Conservation (phyloP, 2,797 vertebrate species). For the Rhinoraja longicauda region DNA sequence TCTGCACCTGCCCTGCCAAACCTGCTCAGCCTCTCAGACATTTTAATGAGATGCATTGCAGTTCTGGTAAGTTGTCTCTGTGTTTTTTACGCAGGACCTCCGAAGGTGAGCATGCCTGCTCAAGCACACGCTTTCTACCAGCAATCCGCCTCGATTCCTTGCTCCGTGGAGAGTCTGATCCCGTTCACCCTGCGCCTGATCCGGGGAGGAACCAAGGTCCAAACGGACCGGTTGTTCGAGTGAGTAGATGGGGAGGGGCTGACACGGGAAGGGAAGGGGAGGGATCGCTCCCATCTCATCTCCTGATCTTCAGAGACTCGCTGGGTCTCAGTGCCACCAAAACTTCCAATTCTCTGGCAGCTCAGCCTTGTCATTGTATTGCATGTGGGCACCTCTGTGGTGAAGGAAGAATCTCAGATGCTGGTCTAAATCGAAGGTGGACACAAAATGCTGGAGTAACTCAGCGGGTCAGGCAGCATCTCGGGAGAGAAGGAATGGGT, state of each 20-base stretch:
- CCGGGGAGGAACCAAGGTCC: constrained; percentile 59
- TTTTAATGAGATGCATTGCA: too few species aligned
- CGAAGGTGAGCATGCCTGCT: constrained; percentile 72
- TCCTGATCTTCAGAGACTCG: neutral
- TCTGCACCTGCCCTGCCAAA: too few species aligned
- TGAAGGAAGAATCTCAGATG: neutral
- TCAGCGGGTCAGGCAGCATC: too few species aligned
- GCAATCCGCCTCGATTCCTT: constrained; percentile 67
- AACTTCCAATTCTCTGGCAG: neutral
- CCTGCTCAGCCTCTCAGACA: too few species aligned
- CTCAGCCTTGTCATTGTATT: neutral
- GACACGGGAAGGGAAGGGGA: neutral
- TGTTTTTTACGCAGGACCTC: constrained; percentile 56
- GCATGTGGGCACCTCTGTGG: neutral
- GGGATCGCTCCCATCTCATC: neutral
- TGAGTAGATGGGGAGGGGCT: constrained; percentile 53
- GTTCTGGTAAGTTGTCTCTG: neutral
- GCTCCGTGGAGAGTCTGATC: constrained; percentile 70
- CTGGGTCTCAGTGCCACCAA: neutral
- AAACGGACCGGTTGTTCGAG: constrained; percentile 69
- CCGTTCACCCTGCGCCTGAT: constrained; percentile 76
- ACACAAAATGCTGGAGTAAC: too few species aligned
- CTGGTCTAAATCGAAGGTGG: too few species aligned
- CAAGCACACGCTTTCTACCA: constrained; percentile 65
- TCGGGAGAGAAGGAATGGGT: too few species aligned